Conservation (phyloP, 92 coral and sea anemone species). For the Palythoa heliodiscus region DNA sequence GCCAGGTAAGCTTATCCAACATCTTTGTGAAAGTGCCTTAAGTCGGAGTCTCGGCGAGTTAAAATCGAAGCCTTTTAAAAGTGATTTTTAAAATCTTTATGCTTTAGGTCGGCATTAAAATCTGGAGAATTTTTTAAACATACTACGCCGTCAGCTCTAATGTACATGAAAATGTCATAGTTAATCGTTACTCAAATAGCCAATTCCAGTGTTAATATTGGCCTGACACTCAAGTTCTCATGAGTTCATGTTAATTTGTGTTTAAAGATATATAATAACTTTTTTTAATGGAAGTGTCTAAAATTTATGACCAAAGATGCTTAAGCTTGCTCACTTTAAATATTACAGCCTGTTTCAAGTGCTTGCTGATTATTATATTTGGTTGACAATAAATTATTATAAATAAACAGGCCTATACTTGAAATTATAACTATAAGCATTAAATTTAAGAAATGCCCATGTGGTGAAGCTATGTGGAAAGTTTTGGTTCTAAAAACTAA, state of each 20-base stretch:
- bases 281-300: background rate
- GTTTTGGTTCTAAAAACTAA: background rate
- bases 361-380: background rate
- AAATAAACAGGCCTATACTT: background rate
- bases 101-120: background rate
- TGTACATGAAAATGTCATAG: too few relatives aligned
- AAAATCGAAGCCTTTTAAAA: slow-evolving; percentile 1
- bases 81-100: slow-evolving; percentile 1
- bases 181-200: too few relatives aligned
- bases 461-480: slow-evolving; percentile 4
- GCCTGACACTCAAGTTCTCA: background rate
- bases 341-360: background rate
- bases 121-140: background rate
- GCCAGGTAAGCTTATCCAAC: background rate
- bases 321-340: background rate
- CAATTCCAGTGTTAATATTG: too few relatives aligned
- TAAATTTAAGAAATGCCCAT: slow-evolving; percentile 2
- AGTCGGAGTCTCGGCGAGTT: background rate
- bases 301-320: slow-evolving; percentile 2
- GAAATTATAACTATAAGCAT: slow-evolving; percentile 1
- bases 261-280: background rate
- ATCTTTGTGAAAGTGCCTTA: background rate
- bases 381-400: slow-evolving; percentile 1
- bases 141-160: background rate
- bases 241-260: background rate